Conservation (phyloP, 2,113 vertebrate genomes). For the Leiothrix lutea region DNA sequence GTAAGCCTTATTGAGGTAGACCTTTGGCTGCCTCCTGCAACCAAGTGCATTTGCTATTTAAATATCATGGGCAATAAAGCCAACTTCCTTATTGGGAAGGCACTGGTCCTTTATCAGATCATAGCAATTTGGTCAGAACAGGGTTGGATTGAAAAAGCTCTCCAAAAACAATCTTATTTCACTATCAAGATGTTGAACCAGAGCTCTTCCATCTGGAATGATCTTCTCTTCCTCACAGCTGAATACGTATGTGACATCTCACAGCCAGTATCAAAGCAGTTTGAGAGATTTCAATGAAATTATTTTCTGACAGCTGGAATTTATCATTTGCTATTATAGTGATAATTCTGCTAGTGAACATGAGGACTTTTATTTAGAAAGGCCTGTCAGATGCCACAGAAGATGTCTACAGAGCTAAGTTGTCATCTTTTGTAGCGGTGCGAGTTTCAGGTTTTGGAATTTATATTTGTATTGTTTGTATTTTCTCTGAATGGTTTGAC, state of each 20-base stretch:
- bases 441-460: too few species aligned
- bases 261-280: not conserved
- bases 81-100: not conserved
- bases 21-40: constrained; percentile 13
- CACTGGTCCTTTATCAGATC: not conserved
- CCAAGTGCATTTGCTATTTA: not conserved
- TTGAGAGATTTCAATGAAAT: not conserved
- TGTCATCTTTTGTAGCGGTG: not conserved
- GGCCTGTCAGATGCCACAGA: not conserved
- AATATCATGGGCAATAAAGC: not conserved
- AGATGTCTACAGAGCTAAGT: not conserved
- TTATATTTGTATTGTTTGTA: too few species aligned
- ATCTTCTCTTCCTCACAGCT: not conserved
- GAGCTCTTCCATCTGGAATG: not conserved
- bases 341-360: not conserved
- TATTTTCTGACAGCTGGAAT: not conserved
- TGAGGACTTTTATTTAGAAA: not conserved
- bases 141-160: not conserved
- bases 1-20: not conserved
- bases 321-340: not conserved
- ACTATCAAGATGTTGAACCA: not conserved
- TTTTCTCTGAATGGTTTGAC: too few species aligned
- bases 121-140: not conserved
- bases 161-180: not conserved
- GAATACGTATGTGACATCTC: not conserved